phyloP scores from a whole-genome alignment of 2,797 vertebrate genomes.

The Perodicticus potto region DNA sequence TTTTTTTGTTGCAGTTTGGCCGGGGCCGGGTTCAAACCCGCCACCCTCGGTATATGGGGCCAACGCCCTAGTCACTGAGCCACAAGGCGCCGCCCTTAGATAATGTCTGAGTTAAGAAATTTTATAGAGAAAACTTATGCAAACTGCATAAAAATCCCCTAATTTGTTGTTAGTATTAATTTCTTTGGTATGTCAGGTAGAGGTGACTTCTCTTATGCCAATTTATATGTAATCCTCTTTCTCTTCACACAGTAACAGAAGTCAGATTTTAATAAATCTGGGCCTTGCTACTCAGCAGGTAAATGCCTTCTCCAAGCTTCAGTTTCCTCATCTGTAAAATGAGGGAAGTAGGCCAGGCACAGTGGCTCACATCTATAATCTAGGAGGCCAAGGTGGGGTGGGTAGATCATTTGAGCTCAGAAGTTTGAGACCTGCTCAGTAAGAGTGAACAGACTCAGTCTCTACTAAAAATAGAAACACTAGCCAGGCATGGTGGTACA shows the following conservation, averaged over 20 bases:
- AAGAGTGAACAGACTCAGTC: no score
- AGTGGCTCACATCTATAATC: no score
- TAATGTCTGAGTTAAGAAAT: conserved; percentile 24
- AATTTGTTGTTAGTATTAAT: conserved; percentile 4
- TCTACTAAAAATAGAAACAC: no score
- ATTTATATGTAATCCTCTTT: not conserved
- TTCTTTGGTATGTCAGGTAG: conserved; percentile 14
- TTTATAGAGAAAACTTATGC: not conserved
- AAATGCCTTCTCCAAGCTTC: not conserved
- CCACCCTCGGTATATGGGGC: no score
- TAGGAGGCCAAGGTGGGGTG: no score
- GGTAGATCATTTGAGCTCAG: no score
- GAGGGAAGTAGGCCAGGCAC: not conserved
- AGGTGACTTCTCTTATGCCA: conserved; percentile 1
- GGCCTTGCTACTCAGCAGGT: not conserved
- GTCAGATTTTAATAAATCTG: not conserved
- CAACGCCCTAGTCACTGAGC: no score
- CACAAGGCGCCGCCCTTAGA: not conserved
- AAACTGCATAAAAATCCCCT: not conserved
- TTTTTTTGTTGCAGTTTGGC: no score
- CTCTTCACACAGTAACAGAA: conserved; percentile 6
- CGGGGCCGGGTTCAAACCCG: no score
- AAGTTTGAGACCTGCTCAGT: no score
- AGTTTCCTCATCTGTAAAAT: conserved; percentile 38
- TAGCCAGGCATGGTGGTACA: no score